A percentile compares a stretch with the other conserved stretches of the same genome.
Evolutionary conservation across 2,113 vertebrate species (phyloP).

Genomic region (Nothoprocta perdicaria): DNA sequence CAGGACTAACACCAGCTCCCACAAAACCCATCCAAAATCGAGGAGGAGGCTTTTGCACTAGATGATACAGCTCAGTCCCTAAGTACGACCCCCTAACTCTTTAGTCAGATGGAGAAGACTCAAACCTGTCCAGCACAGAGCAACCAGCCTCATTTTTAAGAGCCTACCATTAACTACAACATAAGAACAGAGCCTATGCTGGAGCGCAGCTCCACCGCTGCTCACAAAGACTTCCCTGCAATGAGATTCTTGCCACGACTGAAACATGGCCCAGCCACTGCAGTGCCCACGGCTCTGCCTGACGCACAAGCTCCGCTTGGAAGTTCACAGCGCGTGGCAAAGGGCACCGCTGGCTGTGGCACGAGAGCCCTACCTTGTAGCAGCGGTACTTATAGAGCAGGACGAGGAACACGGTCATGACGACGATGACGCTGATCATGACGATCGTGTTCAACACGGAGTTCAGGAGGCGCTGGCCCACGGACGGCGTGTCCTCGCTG

Average conservation of each 20-base stretch:
- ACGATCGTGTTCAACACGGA: constrained; percentile 95
- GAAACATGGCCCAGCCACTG: not conserved
- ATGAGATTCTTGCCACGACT: not conserved
- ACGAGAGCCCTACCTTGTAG: constrained; percentile 86
- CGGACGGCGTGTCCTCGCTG: constrained; percentile 88
- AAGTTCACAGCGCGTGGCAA: not conserved
- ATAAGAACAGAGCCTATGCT: not conserved
- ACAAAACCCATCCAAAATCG: not conserved
- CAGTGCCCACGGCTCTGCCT: not conserved
- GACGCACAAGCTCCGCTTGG: not conserved
- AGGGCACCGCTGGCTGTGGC: not conserved
- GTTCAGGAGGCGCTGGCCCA: constrained; percentile 91
- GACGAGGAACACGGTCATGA: constrained; percentile 95
- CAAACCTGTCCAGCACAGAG: not conserved
- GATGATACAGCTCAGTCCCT: not conserved
- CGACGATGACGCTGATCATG: constrained; percentile 96
- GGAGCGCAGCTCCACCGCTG: not conserved
- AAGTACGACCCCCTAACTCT: not conserved
- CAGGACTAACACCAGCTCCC: not conserved
- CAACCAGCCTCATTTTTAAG: not conserved
- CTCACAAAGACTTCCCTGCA: not conserved
- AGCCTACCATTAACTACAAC: not conserved
- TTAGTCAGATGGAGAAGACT: not conserved
- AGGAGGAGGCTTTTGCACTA: not conserved
- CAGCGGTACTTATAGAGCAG: constrained; percentile 96